Evolutionary conservation across 2,888 invertebrate genomes (phyloP), one percentile per base, ranked within the genome.

Genomic region (Caenorhabditis angaria): DNA sequence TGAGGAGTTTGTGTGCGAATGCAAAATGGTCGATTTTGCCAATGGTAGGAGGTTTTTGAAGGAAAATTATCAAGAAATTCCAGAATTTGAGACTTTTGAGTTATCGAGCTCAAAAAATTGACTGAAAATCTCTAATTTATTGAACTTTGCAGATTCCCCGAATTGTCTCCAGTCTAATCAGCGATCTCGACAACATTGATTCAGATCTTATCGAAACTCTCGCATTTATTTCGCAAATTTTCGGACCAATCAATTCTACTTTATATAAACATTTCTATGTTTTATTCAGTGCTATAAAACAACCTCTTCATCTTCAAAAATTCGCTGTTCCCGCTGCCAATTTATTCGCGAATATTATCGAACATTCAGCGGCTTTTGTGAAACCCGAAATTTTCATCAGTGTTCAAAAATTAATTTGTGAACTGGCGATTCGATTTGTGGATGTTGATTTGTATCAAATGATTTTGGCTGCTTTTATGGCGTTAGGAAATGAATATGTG

Each of bases 181-280:
- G 62, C 2, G 66, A 69, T 20, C 56, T 78, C 24, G 67, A 68
- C 3, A 28, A 55, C 5, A 64, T 65, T n/a, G 73, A 74, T 24
- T 47, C 59, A 5, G 66, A 61, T 12, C 35, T 78, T 1, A 70
- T 76, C 41, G 47, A 62, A 59, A 73, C 74, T 2, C 61, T 78
- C 14, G 20, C 61, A n/a, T 65, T 70, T 29, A 71, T 78, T 22
- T 57, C 61, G 2, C 29, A 32, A 1, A 53, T 41, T 1, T 76
- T 64, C 41, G 78, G 78, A 22, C 62, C 73, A 0, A 28, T 76
- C 48, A 66, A 67, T 29, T 73, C 78, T 1, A 74, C 74, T 14
- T 54, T 78, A 27, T 51, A 76, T 57, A 71, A 71, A 28, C 78
- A 78, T 32, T 76, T 78, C 22, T 78, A 71, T 50, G 74, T 78